These are phyloP conservation scores for Leucophora obtusa DNA, from an alignment of 2,888 invertebrate species.

Conservation along the genomic window DNA sequence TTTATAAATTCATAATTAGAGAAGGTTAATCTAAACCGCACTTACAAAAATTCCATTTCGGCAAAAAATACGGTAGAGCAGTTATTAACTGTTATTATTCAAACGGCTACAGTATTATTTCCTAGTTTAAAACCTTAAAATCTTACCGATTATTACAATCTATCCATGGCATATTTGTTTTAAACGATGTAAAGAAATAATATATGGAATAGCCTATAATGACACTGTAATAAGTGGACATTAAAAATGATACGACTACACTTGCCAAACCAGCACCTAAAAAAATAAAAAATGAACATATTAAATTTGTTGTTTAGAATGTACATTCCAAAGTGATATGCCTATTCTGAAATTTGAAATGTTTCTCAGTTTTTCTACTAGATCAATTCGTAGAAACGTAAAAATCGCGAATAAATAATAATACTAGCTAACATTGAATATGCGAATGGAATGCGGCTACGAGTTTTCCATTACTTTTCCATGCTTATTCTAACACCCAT, in stretches of 20 bases:
- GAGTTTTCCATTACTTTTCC: no score
- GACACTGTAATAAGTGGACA: conserved; percentile 97
- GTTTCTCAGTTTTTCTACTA: no score
- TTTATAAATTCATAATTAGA: neutral
- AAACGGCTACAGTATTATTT: neutral
- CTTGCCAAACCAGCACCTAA: conserved; percentile 96
- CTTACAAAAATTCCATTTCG: no score
- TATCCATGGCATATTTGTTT: conserved; percentile 92
- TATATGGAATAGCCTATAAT: conserved; percentile 96
- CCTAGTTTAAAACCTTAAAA: neutral
- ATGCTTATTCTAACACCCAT: no score
- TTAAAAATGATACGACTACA: conserved; percentile 95
- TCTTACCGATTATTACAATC: conserved; percentile 86
- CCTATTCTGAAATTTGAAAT: no score
- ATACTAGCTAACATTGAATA: no score
- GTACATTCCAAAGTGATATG: neutral
- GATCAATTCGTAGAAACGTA: no score
- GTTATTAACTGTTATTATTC: no score
- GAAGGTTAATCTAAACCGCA: no score
- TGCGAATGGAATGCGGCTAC: no score
- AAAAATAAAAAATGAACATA: conserved; percentile 71
- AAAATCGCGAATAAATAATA: no score
- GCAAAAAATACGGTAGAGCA: no score
- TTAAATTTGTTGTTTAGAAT: neutral
- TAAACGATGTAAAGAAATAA: conserved; percentile 94